Percentiles rank a stretch among this genome's conserved stretches.
Evolutionary conservation across 2,797 vertebrate species (phyloP).

Genomic region (Coreius guichenoti): DNA sequence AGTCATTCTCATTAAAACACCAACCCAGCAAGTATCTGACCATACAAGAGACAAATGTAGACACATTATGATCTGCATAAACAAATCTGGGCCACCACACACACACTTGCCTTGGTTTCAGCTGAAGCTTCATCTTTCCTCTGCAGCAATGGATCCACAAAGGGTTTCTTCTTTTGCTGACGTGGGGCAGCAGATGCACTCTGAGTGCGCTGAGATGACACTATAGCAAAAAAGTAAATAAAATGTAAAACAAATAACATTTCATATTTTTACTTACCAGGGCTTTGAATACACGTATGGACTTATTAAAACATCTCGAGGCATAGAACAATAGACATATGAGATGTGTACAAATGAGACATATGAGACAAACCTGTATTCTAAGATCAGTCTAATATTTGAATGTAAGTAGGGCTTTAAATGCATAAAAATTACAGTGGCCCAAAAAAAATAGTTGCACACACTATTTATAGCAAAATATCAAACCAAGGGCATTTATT

Average conservation of each 20-base stretch:
- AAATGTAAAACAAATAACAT: not conserved
- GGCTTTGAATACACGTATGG: not conserved
- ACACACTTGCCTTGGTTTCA: constrained; percentile 81
- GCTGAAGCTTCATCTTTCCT: constrained; percentile 79
- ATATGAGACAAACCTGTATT: not conserved
- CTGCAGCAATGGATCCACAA: constrained; percentile 72
- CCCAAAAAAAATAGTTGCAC: not conserved
- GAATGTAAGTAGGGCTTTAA: not conserved
- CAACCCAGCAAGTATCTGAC: not conserved
- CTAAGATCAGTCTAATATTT: not conserved
- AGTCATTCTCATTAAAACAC: not conserved
- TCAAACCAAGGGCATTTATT: not conserved
- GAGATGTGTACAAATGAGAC: constrained; percentile 17
- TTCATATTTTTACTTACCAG: not conserved
- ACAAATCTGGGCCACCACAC: constrained; percentile 5
- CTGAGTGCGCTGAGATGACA: constrained; percentile 74
- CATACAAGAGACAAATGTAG: not conserved
- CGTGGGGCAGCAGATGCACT: constrained; percentile 71
- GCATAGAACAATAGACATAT: not conserved
- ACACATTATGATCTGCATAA: not conserved
- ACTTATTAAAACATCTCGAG: not conserved
- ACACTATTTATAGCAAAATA: not conserved
- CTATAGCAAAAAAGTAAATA: not conserved
- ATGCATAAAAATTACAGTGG: not conserved
- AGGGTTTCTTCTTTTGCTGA: constrained; percentile 69